Percentiles rank a stretch among this genome's conserved stretches.
These are phyloP conservation scores for Standfussiana lucernea DNA, from an alignment of 2,888 invertebrate genomes.

Conservation along the genomic window DNA sequence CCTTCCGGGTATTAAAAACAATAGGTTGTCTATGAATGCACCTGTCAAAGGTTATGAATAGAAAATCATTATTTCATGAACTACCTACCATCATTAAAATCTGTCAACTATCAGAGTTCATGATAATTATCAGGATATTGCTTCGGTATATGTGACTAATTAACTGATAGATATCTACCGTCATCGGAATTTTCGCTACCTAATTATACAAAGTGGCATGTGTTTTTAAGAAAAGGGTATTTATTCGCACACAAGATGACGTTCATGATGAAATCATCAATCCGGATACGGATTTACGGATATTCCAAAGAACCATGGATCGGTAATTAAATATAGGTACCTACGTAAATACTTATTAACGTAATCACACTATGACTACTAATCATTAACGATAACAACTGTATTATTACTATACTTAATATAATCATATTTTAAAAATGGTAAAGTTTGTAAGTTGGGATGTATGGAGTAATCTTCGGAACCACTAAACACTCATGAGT, in stretches of 20 bases:
- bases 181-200: conserved; percentile 19
- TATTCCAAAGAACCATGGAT: conserved; percentile 44
- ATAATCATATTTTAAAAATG: not conserved
- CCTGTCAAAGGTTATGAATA: not conserved
- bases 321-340: conserved; percentile 8
- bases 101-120: not conserved
- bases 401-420: not conserved
- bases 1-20: conserved; percentile 15
- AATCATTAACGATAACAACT: conserved; percentile 26
- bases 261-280: conserved; percentile 47
- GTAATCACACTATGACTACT: conserved; percentile 4
- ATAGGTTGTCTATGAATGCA: not conserved
- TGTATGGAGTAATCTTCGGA: not conserved
- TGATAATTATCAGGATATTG: not conserved
- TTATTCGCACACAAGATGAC: conserved; percentile 27
- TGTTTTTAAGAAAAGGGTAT: conserved; percentile 2
- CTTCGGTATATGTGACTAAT: not conserved
- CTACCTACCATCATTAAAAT: not conserved
- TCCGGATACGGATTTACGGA: conserved; percentile 50
- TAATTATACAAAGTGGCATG: conserved; percentile 7
- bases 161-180: not conserved
- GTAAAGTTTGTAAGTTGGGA: not conserved
- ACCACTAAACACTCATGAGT: not conserved
- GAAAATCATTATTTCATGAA: conserved; percentile 5
- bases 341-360: conserved; percentile 26